phyloP scores from a whole-genome alignment of 92 coral and sea anemone genomes.

The Umimayanthus chanpuru region DNA sequence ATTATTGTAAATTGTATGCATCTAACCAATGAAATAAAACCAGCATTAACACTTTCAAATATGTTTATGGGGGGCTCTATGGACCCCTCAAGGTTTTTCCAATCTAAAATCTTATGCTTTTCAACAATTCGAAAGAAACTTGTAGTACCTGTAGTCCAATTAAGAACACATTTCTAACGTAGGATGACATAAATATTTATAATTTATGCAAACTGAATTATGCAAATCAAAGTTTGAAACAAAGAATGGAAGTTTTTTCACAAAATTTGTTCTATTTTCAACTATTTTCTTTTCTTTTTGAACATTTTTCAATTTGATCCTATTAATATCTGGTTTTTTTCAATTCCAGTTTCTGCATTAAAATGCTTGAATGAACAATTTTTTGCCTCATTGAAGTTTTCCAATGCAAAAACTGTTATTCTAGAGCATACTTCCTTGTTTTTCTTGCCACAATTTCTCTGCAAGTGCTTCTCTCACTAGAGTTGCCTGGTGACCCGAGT shows the following conservation, averaged over 20 bases:
- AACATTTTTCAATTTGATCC: constrained; percentile 11
- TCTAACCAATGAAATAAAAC: constrained; percentile 23
- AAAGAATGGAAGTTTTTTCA: constrained; percentile 8
- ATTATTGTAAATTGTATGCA: constrained; percentile 27
- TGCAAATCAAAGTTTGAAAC: constrained; percentile 33
- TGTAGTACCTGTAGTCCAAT: constrained; percentile 32
- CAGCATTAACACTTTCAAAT: constrained; percentile 13
- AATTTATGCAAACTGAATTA: constrained; percentile 35
- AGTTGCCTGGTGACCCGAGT: constrained; percentile 53
- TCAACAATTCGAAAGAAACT: constrained; percentile 12
- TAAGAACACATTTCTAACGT: constrained; percentile 12
- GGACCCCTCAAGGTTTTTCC: constrained; percentile 17
- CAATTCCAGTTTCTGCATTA: constrained; percentile 15
- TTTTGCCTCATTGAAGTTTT: constrained; percentile 2
- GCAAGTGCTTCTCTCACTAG: constrained; percentile 53
- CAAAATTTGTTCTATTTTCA: constrained; percentile 28
- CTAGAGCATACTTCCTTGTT: constrained; percentile 38
- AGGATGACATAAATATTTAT: constrained; percentile 6
- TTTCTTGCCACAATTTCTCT: constrained; percentile 53
- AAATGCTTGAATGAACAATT: not conserved
- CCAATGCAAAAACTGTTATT: not conserved
- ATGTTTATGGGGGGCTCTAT: constrained; percentile 22
- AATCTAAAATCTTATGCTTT: constrained; percentile 2
- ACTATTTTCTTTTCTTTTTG: constrained; percentile 12
- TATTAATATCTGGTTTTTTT: constrained; percentile 13